Conservation (phyloP, 2,113 vertebrate genomes). For the Phainopepla nitens region DNA sequence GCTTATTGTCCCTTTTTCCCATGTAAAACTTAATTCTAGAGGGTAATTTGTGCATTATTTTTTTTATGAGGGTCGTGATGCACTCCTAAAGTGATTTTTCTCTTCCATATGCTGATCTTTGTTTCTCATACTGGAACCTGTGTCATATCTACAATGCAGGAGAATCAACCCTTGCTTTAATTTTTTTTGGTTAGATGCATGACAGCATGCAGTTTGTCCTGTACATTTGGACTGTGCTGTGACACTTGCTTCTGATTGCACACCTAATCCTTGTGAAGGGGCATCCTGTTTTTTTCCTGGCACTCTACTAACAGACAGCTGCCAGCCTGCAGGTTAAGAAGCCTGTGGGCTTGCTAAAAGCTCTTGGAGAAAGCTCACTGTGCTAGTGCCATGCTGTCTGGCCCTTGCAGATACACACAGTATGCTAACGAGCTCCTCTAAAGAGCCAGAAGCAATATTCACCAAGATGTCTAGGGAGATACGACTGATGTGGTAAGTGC, state of each 20-base stretch:
- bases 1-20: not conserved
- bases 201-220: not conserved
- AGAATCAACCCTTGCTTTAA: not conserved
- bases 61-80: not conserved
- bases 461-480: not conserved
- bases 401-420: not conserved
- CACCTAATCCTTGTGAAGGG: not conserved
- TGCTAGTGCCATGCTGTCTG: not conserved
- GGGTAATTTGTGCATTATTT: not conserved
- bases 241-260: not conserved
- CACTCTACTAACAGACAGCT: not conserved
- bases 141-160: not conserved
- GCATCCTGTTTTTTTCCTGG: not conserved
- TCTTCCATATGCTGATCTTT: not conserved
- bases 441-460: not conserved
- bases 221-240: not conserved
- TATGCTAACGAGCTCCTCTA: not conserved
- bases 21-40: not conserved
- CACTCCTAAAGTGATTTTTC: not conserved
- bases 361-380: not conserved
- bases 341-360: not conserved
- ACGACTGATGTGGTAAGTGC: not conserved
- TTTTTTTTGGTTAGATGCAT: not conserved
- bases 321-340: not conserved
- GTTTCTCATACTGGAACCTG: not conserved